Conservation (phyloP, 64 coral and sea anemone genomes). For the Dendrophyllia cribrosa region DNA sequence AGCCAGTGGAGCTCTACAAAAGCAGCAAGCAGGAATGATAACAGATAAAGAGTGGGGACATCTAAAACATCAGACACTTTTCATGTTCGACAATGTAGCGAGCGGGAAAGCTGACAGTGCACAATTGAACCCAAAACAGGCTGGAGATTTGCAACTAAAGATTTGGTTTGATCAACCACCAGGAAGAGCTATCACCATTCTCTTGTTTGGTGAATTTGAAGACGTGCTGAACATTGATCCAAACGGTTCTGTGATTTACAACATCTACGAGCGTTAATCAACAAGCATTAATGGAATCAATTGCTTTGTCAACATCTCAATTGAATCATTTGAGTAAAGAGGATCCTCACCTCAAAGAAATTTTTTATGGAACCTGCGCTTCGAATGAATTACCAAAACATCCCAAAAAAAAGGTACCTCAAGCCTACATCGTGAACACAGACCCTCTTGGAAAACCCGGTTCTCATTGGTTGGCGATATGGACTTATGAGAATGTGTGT, state of each 20-base stretch:
- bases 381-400: background rate
- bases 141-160: too few relatives aligned
- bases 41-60: too few relatives aligned
- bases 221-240: background rate
- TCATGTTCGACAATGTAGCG: too few relatives aligned
- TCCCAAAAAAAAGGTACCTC: background rate
- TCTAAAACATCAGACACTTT: too few relatives aligned
- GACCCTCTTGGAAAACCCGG: slow-evolving; percentile 2
- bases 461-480: slow-evolving; percentile 35
- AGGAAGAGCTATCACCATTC: background rate
- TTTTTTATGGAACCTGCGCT: background rate
- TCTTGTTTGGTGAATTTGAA: slow-evolving; percentile 14
- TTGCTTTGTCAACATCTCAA: too few relatives aligned
- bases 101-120: too few relatives aligned
- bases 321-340: too few relatives aligned
- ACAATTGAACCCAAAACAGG: too few relatives aligned
- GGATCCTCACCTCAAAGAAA: background rate
- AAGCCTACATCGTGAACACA: slow-evolving; percentile 35
- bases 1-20: too few relatives aligned
- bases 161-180: too few relatives aligned
- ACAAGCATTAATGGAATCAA: too few relatives aligned
- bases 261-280: background rate
- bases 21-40: too few relatives aligned
- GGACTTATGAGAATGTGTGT: slow-evolving; percentile 2
- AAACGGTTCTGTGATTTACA: background rate